Conservation (phyloP, 2,113 vertebrate genomes). For the Datnioides undecimradiatus region DNA sequence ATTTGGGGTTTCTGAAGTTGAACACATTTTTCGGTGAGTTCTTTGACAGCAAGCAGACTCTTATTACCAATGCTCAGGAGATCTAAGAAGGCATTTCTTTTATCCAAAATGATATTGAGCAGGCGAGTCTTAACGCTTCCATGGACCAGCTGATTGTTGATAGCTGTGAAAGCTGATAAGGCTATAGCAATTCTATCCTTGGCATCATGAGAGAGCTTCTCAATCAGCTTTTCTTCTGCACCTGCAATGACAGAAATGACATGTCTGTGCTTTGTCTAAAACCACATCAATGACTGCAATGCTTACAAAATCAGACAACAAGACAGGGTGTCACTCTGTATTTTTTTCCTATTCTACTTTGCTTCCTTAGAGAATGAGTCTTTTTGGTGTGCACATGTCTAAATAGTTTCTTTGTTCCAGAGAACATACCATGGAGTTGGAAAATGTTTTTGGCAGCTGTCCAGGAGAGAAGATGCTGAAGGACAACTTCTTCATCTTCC, state of each 20-base stretch:
- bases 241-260: constrained; percentile 75
- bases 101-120: constrained; percentile 81
- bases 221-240: constrained; percentile 75
- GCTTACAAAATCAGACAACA: too few species aligned
- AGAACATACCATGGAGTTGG: constrained; percentile 82
- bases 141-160: constrained; percentile 48
- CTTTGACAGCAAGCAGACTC: not conserved
- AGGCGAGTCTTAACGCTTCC: constrained; percentile 82
- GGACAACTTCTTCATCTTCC: constrained; percentile 72
- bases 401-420: not conserved
- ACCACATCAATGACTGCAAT: not conserved
- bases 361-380: too few species aligned
- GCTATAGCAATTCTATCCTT: constrained; percentile 78
- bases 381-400: not conserved
- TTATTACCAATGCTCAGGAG: constrained; percentile 87
- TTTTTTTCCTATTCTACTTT: not conserved
- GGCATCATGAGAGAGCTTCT: constrained; percentile 80
- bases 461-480: constrained; percentile 87
- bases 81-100: constrained; percentile 69
- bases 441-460: constrained; percentile 87
- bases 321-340: not conserved
- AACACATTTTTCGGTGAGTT: not conserved
- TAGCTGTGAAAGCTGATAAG: constrained; percentile 75
- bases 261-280: not conserved
- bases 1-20: not conserved